Evolutionary conservation across 2,113 vertebrate species (phyloP), one percentile per base, ranked within the genome.

Genomic region (Maccullochella peelii): DNA sequence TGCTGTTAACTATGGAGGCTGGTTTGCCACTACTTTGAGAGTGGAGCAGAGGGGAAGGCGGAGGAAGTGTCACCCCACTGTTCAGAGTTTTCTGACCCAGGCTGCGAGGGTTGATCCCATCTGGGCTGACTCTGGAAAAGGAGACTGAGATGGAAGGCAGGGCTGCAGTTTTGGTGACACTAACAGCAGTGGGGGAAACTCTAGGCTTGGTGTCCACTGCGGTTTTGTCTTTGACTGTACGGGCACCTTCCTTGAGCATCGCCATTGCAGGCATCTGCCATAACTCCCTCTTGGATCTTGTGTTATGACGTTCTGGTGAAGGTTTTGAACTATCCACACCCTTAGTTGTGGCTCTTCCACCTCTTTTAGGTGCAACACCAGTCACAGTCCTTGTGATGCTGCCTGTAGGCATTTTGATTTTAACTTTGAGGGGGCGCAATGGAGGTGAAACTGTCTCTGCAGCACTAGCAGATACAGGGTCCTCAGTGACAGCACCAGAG

Each of bases 341-440:
- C 76, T 94, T 94, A 1, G 80, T 30, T 11, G 82, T 23, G 16
- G 59, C 84, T 73, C 55, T 89, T 55, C 61, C 83, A 6, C 49
- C 71, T 85, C 77, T 90, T 88, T 97, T 97, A 0, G 97, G 94
- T 0, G 96, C 93, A 11, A 96, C 95, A n/a, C 96, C 94, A 40
- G 96, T 97, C 15, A 97, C 96, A 0, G 97, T 97, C 63, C 97
- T 93, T 11, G 96, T 97, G 89, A 98, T 96, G 89, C 94, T 97
- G 15, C 97, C 97, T 0, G 95, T 96, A 0, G 96, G 95, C 0
- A 96, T 97, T 77, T 99, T 99, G 85, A 99, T 99, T 81, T 97
- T 94, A 47, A 99, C 98, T 62, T 99, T 99, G 59, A 99, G 95
- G 0, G 97, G 97, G 49, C 96, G 93, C 0, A 96, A 94, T 2